Conservation (phyloP, 1,140 invertebrate genomes). For the Euglossa dilemma region DNA sequence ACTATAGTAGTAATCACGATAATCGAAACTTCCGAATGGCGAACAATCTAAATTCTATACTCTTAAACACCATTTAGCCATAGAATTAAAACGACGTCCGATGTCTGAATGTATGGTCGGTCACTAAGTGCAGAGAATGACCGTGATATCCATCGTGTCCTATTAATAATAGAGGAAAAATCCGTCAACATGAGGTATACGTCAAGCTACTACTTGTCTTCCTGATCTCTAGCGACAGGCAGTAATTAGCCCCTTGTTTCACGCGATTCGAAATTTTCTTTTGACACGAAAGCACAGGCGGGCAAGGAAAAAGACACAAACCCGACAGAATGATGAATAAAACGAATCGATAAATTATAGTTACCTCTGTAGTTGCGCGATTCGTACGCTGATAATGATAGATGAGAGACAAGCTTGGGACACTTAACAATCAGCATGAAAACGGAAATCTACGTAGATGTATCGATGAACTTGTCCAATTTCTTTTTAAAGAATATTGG, state of each 20-base stretch:
- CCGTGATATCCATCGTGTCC: background rate
- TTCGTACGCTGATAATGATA: background rate
- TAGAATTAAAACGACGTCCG: too few relatives aligned
- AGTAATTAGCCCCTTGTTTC: background rate
- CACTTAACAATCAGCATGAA: background rate
- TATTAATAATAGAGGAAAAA: background rate
- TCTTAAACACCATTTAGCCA: too few relatives aligned
- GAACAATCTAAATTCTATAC: too few relatives aligned
- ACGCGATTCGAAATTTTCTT: background rate
- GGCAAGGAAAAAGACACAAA: background rate
- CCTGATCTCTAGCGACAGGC: background rate
- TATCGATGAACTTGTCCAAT: conserved; percentile 44
- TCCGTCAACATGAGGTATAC: background rate
- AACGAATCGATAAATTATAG: too few relatives aligned
- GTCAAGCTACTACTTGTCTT: background rate
- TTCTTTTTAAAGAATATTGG: conserved; percentile 56
- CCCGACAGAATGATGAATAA: too few relatives aligned
- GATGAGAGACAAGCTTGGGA: background rate
- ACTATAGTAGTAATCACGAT: too few relatives aligned
- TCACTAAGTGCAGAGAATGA: too few relatives aligned
- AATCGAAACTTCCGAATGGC: too few relatives aligned
- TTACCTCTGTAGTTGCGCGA: too few relatives aligned
- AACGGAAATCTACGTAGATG: background rate
- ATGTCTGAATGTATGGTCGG: too few relatives aligned
- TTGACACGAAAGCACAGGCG: background rate